A percentile compares a stretch with the other conserved stretches of the same genome.
phyloP scores from a whole-genome alignment of 1,140 invertebrate species.

The Asbolus verrucosus region DNA sequence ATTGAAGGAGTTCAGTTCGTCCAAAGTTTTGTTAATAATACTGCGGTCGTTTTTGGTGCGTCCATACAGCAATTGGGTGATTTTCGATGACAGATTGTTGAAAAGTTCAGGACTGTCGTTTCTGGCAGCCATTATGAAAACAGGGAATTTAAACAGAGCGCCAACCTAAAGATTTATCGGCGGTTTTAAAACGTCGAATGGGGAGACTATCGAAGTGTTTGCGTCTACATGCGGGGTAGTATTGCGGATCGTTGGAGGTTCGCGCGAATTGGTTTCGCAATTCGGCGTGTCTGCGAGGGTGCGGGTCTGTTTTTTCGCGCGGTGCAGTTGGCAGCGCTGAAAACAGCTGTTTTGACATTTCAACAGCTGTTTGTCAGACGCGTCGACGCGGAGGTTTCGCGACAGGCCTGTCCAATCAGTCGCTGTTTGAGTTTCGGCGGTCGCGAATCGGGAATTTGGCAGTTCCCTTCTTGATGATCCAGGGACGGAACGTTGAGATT shows the following conservation, averaged over 20 bases:
- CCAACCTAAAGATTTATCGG: too few relatives aligned
- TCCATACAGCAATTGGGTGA: constrained; percentile 62
- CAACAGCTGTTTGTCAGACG: constrained; percentile 51
- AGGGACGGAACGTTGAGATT: constrained; percentile 47
- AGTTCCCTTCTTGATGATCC: constrained; percentile 51
- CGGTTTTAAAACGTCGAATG: too few relatives aligned
- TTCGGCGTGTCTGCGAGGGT: neutral
- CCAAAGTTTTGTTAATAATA: constrained; percentile 63
- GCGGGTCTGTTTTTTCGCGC: neutral
- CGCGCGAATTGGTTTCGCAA: neutral
- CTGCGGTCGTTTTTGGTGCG: constrained; percentile 62
- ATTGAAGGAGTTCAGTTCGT: constrained; percentile 66
- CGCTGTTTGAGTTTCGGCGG: constrained; percentile 47
- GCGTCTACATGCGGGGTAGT: too few relatives aligned
- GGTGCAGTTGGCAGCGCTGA: constrained; percentile 37
- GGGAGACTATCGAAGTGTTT: too few relatives aligned
- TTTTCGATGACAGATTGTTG: constrained; percentile 60
- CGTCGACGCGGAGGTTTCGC: constrained; percentile 42
- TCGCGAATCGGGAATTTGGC: constrained; percentile 31
- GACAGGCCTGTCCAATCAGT: constrained; percentile 47
- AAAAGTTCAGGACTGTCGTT: constrained; percentile 57
- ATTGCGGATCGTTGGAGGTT: too few relatives aligned
- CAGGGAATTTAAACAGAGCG: too few relatives aligned
- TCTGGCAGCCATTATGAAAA: constrained; percentile 42
- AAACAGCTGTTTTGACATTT: constrained; percentile 51